Base-by-base conservation (phyloP, 2,113 vertebrate species). In the Holacanthus passer region DNA sequence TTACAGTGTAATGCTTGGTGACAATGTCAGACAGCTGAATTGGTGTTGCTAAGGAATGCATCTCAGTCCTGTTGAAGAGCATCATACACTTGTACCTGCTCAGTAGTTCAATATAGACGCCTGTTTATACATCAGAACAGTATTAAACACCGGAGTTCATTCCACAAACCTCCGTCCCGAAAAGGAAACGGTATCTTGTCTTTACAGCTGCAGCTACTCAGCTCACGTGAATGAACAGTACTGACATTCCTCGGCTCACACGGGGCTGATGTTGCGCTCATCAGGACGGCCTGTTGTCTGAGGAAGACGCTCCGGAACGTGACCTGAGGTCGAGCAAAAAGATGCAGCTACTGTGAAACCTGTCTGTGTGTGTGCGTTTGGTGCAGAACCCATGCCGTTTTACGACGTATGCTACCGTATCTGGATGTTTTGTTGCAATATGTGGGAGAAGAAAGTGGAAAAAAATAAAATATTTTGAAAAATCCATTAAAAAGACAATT, bases 381-480 rank as follows among this genome's bases (percentile, higher is more conserved):
- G 82, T 91, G 82, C 85, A 68, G 84, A 92, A 77, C 82, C 76
- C 63, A 71, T 79, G 85, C 77, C 56, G 68, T 90, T 92, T 87
- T 75, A 84, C 76, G 19, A 82, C 63, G 20, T 95, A 94, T 67
- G 91, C 95, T 96, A 95, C 66, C n/a, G 81, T 91, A 79, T 77
- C 60, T 89, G 96, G 94, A 80, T 94, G 95, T 93, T 97, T 96
- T 96, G 91, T 91, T 90, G 79, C 84, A 82, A 89, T 83, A 86
- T 89, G 82, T 91, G 69, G 82, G 81, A 84, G 89, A 91, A 50
- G 79, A 88, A 89, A 75, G 50, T 59, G 73, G 77, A 53, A 69
- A 60, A 72, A 69, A 73, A 41, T 2, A 45, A 81, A 73, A 87
- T 66, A 35, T 90, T 84, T 68, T 66, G 91, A 93, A 94, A 79